Evolutionary conservation across 2,113 vertebrate species (phyloP).

Genomic region (Lepus timidus): DNA sequence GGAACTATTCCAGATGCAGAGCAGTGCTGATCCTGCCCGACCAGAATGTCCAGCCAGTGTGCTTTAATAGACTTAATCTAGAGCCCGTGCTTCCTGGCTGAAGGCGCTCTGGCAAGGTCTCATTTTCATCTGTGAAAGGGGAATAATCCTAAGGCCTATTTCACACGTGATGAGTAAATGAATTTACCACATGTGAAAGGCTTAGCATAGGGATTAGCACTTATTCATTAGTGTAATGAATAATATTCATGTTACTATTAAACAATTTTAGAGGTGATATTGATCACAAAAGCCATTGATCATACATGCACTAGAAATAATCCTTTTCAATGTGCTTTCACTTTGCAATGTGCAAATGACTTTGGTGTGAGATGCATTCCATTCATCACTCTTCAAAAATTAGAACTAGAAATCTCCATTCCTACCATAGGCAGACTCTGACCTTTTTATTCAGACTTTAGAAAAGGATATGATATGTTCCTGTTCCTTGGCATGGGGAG

Average conservation of each 20-base stretch:
- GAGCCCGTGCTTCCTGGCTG: neutral
- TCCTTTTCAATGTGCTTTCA: slow-evolving; percentile 18
- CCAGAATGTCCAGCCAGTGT: neutral
- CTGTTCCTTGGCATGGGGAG: neutral
- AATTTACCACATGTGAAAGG: neutral
- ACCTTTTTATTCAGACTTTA: slow-evolving; percentile 8
- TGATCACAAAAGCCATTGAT: slow-evolving; percentile 16
- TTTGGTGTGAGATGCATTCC: neutral
- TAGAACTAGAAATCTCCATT: neutral
- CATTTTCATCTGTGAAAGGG: neutral
- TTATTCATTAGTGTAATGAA: neutral
- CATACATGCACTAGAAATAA: slow-evolving; percentile 31
- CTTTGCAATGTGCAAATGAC: slow-evolving; percentile 14
- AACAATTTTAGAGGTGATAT: slow-evolving; percentile 15
- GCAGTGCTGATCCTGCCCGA: neutral
- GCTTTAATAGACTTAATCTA: neutral
- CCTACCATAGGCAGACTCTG: neutral
- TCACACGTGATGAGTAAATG: slow-evolving; percentile 14
- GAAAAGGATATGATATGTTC: neutral
- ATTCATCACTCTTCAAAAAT: slow-evolving; percentile 23
- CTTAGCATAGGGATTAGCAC: neutral
- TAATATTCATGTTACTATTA: neutral
- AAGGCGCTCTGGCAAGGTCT: neutral
- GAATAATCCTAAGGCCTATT: neutral
- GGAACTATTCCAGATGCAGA: slow-evolving; percentile 2